Percentiles rank a stretch among this genome's conserved stretches.
phyloP scores from a whole-genome alignment of 2,888 invertebrate species.

The Lithophane ornitopus region DNA sequence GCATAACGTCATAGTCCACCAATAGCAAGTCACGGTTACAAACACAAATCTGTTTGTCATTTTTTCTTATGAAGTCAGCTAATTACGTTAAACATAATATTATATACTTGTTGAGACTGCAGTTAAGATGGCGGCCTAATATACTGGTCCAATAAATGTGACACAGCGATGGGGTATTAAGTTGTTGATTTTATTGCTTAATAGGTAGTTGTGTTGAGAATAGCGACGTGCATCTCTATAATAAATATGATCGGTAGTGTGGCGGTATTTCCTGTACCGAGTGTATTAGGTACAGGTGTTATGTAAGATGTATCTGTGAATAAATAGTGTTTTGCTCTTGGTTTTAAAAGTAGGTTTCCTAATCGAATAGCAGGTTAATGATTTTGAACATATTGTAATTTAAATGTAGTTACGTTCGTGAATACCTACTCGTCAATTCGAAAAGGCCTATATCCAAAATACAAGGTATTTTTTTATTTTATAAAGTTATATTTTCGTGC shows the following conservation, averaged over 20 bases:
- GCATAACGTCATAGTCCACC: slow-evolving; percentile 10
- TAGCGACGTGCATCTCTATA: background rate
- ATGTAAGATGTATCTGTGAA: background rate
- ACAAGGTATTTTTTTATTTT: background rate
- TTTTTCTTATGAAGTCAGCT: slow-evolving; percentile 30
- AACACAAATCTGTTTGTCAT: slow-evolving; percentile 31
- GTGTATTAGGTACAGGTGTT: background rate
- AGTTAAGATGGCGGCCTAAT: slow-evolving; percentile 21
- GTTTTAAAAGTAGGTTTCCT: background rate
- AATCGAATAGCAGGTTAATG: background rate
- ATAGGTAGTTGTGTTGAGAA: slow-evolving; percentile 1
- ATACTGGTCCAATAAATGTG: slow-evolving; percentile 25
- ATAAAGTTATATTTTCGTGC: background rate
- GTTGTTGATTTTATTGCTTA: slow-evolving; percentile 21
- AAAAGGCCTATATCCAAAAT: background rate
- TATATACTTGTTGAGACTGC: slow-evolving; percentile 8
- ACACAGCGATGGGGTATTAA: background rate
- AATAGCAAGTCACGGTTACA: slow-evolving; percentile 19
- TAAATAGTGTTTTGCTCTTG: background rate
- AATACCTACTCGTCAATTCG: background rate
- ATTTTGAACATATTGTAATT: slow-evolving; percentile 5
- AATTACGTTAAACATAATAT: slow-evolving; percentile 30
- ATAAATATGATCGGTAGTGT: slow-evolving; percentile 2
- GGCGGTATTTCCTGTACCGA: slow-evolving; percentile 13
- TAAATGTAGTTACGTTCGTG: background rate